Evolutionary conservation across 2,888 invertebrate genomes (phyloP).

Genomic region (Callyntrura guangdongensis): DNA sequence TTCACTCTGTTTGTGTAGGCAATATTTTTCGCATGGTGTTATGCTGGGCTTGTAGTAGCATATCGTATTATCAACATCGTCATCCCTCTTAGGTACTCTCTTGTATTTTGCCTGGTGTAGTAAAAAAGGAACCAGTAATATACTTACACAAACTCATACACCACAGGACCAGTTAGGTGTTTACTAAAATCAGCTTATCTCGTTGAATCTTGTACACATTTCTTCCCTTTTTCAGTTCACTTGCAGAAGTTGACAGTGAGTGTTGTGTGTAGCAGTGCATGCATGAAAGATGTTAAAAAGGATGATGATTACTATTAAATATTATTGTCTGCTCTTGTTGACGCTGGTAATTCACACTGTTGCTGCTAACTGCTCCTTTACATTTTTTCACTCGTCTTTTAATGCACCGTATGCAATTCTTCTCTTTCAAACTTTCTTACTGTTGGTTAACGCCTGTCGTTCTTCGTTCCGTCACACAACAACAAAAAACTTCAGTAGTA

Average conservation of each 20-base stretch:
- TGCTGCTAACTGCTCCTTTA: slow-evolving; percentile 56
- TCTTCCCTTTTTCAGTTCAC: slow-evolving; percentile 61
- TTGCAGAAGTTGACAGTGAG: slow-evolving; percentile 72
- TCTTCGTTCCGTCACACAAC: slow-evolving; percentile 52
- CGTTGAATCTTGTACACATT: slow-evolving; percentile 49
- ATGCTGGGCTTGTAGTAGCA: slow-evolving; percentile 12
- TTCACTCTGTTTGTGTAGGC: slow-evolving; percentile 30
- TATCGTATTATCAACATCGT: slow-evolving; percentile 33
- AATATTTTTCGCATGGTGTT: slow-evolving; percentile 51
- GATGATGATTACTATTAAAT: slow-evolving; percentile 57
- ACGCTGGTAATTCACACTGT: slow-evolving; percentile 71
- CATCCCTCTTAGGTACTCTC: slow-evolving; percentile 8
- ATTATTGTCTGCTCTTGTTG: slow-evolving; percentile 62
- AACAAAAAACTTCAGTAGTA: not conserved
- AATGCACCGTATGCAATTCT: slow-evolving; percentile 45
- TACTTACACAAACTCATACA: slow-evolving; percentile 26
- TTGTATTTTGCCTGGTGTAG: slow-evolving; percentile 1
- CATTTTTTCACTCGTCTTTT: slow-evolving; percentile 38
- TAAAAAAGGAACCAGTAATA: not conserved
- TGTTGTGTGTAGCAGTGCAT: slow-evolving; percentile 54
- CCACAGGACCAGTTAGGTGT: not conserved
- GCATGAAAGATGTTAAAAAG: slow-evolving; percentile 64
- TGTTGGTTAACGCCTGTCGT: slow-evolving; percentile 38
- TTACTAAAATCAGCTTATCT: slow-evolving; percentile 51
- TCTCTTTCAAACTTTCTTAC: slow-evolving; percentile 28